A percentile compares a stretch with the other conserved stretches of the same genome.
Evolutionary conservation across 2,888 invertebrate genomes (phyloP).

Genomic region (Catocala fraxini): DNA sequence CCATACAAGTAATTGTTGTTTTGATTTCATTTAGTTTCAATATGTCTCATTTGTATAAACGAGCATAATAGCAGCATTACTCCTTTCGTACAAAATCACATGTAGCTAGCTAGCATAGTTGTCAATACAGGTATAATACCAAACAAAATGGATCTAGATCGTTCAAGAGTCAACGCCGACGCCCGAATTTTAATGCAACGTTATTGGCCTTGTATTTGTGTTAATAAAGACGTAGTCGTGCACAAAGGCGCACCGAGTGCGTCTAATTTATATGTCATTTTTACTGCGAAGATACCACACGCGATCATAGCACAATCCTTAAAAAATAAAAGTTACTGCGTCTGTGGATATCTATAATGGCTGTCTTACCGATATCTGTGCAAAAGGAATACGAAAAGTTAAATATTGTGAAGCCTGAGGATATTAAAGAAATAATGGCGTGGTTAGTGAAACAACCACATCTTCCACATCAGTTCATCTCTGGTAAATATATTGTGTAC

Average conservation of each 20-base stretch:
- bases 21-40: no score
- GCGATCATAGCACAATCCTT: conserved; percentile 21
- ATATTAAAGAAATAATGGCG: conserved; percentile 84
- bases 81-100: no score
- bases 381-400: conserved; percentile 86
- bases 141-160: background rate
- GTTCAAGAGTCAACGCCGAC: background rate
- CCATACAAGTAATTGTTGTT: no score
- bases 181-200: conserved; percentile 11
- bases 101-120: no score
- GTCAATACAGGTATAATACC: background rate
- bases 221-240: conserved; percentile 46
- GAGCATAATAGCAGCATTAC: no score
- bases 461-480: conserved; percentile 81
- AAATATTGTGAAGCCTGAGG: conserved; percentile 85
- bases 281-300: conserved; percentile 34
- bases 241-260: conserved; percentile 33
- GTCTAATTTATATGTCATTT: conserved; percentile 45
- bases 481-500: conserved; percentile 64
- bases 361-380: conserved; percentile 45
- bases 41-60: no score
- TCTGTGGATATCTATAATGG: conserved; percentile 48
- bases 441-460: conserved; percentile 90
- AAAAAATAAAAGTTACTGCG: conserved; percentile 8
- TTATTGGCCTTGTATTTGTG: conserved; percentile 44